These are phyloP conservation scores for Pristionchus maxplancki DNA, from an alignment of 2,888 invertebrate genomes.

Conservation along the genomic window DNA sequence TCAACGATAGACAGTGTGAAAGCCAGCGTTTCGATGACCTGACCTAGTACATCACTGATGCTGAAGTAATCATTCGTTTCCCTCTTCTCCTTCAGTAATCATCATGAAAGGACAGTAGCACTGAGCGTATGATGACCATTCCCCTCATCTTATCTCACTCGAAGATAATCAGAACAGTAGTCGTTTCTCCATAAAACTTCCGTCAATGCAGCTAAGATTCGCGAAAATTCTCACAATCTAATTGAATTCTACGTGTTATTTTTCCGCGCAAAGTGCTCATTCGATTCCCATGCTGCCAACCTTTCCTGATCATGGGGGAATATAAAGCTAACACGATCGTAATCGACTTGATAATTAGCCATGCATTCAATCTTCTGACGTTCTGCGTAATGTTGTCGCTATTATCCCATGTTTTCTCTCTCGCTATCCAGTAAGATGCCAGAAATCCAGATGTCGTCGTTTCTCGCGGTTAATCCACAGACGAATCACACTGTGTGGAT, in stretches of 20 bases:
- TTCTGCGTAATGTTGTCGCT: neutral
- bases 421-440: neutral
- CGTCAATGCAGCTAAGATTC: too few species aligned
- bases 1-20: too few species aligned
- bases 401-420: neutral
- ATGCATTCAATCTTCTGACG: neutral
- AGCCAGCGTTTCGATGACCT: too few species aligned
- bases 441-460: neutral
- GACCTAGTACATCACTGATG: too few species aligned
- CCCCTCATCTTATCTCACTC: too few species aligned
- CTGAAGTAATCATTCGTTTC: too few species aligned
- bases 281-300: neutral
- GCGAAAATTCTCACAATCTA: too few species aligned
- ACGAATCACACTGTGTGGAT: conserved; percentile 17
- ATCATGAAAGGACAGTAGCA: too few species aligned
- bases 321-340: neutral
- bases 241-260: neutral
- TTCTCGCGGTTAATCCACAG: neutral
- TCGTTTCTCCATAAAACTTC: too few species aligned
- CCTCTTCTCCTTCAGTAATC: too few species aligned
- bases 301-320: neutral
- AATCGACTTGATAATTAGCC: neutral
- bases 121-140: too few species aligned
- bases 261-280: neutral
- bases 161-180: too few species aligned